These are phyloP conservation scores for Boulengeromyrus knoepffleri DNA, from an alignment of 2,113 vertebrate species.

Conservation along the genomic window DNA sequence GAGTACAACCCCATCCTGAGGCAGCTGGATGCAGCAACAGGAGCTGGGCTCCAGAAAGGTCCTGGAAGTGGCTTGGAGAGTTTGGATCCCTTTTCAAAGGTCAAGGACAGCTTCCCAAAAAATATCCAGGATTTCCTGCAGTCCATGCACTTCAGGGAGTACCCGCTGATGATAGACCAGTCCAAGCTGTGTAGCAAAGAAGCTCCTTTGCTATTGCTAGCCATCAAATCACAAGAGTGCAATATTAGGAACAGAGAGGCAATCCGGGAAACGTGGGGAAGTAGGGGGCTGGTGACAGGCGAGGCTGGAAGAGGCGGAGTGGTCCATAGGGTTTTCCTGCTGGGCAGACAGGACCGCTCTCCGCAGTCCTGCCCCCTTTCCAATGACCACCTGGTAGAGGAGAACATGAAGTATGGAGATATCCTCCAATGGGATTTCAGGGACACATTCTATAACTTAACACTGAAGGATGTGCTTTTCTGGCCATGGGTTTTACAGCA, in stretches of 20 bases:
- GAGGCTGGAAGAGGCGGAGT: conserved; percentile 12
- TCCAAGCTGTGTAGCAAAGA: conserved; percentile 35
- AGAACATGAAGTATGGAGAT: conserved; percentile 46
- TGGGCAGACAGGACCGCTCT: conserved; percentile 36
- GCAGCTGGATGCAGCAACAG: background rate
- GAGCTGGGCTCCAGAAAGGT: background rate
- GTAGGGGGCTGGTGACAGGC: conserved; percentile 37
- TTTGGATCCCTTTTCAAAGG: background rate
- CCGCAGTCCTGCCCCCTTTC: background rate
- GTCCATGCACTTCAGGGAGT: conserved; percentile 52
- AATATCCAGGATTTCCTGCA: conserved; percentile 43
- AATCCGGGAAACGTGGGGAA: conserved; percentile 60
- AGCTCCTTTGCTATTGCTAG: conserved; percentile 51
- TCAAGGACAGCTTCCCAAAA: conserved; percentile 26
- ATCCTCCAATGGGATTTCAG: conserved; percentile 64
- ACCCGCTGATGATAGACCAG: conserved; percentile 44
- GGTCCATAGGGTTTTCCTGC: conserved; percentile 56
- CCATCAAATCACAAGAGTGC: conserved; percentile 51
- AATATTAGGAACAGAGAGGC: conserved; percentile 55
- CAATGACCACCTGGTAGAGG: conserved; percentile 32
- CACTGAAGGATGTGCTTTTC: conserved; percentile 65
- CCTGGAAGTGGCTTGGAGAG: rapidly evolving
- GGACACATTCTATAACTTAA: conserved; percentile 67
- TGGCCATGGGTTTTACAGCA: conserved; percentile 54
- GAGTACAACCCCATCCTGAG: conserved; percentile 45